phyloP scores from a whole-genome alignment of 2,113 vertebrate genomes.

The Oreocharis arfaki region DNA sequence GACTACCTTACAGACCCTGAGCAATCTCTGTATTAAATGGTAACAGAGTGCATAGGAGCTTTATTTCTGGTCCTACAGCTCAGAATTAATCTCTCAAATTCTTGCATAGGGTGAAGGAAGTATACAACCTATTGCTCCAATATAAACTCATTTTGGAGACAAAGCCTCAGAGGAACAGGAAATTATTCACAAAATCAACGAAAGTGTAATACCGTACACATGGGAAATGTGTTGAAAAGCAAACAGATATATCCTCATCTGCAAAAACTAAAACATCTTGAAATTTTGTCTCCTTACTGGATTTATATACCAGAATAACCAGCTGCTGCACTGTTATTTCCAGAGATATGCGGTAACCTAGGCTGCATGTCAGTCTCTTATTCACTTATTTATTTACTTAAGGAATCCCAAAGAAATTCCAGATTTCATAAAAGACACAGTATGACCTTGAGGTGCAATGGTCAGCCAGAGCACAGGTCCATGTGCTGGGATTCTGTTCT shows the following conservation, averaged over 20 bases:
- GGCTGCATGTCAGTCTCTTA: not conserved
- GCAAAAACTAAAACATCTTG: not conserved
- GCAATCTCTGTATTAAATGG: not conserved
- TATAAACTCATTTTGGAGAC: not conserved
- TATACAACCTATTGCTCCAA: not conserved
- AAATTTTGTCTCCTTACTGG: not conserved
- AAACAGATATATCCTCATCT: not conserved
- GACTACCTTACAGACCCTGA: not conserved
- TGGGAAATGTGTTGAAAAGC: not conserved
- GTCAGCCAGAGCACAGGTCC: not conserved
- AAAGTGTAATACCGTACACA: not conserved
- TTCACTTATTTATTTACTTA: not conserved
- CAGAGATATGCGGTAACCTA: not conserved
- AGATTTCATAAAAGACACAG: not conserved
- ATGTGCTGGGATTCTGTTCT: not conserved
- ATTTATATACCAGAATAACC: not conserved
- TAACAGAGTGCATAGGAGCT: not conserved
- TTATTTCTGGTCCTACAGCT: not conserved
- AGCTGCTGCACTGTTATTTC: not conserved
- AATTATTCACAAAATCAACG: not conserved
- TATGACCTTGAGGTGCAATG: rapidly evolving
- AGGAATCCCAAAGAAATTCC: not conserved
- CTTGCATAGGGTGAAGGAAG: not conserved
- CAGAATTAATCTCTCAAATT: not conserved
- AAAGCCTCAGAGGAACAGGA: not conserved